Conservation (phyloP, 1,140 invertebrate species). For the Pseudomyrmex dendroicus region DNA sequence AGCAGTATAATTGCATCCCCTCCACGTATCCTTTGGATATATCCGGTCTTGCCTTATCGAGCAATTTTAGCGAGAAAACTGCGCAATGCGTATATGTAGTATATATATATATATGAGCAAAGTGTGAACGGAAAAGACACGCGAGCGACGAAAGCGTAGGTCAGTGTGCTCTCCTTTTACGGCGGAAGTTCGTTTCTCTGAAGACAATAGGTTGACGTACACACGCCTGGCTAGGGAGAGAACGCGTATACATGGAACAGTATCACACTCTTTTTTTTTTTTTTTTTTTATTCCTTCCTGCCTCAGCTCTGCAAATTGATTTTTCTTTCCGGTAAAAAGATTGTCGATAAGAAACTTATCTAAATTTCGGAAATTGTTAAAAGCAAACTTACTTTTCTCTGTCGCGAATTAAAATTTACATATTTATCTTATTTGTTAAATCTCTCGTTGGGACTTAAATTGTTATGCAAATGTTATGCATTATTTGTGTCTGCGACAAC, state of each 20-base stretch:
- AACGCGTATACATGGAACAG: slow-evolving; percentile 58
- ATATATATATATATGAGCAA: not conserved
- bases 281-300: too few relatives aligned
- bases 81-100: not conserved
- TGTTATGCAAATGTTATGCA: too few relatives aligned
- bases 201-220: slow-evolving; percentile 67
- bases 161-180: slow-evolving; percentile 44
- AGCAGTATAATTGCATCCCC: slow-evolving; percentile 25
- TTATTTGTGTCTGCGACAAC: too few relatives aligned
- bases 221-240: slow-evolving; percentile 66
- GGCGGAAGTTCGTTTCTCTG: slow-evolving; percentile 59
- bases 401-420: too few relatives aligned
- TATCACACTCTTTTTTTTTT: not conserved
- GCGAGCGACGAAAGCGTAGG: slow-evolving; percentile 60
- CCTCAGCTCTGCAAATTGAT: too few relatives aligned
- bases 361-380: too few relatives aligned
- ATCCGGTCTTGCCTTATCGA: slow-evolving; percentile 66
- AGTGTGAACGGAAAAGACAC: slow-evolving; percentile 28
- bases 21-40: slow-evolving; percentile 49
- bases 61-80: slow-evolving; percentile 35
- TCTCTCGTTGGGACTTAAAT: too few relatives aligned
- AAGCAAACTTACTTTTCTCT: too few relatives aligned
- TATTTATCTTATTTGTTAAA: too few relatives aligned
- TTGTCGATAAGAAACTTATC: too few relatives aligned
- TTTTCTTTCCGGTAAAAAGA: too few relatives aligned